These are phyloP conservation scores for Pseudococcus viburni DNA, from an alignment of 2,888 invertebrate species.

Conservation along the genomic window DNA sequence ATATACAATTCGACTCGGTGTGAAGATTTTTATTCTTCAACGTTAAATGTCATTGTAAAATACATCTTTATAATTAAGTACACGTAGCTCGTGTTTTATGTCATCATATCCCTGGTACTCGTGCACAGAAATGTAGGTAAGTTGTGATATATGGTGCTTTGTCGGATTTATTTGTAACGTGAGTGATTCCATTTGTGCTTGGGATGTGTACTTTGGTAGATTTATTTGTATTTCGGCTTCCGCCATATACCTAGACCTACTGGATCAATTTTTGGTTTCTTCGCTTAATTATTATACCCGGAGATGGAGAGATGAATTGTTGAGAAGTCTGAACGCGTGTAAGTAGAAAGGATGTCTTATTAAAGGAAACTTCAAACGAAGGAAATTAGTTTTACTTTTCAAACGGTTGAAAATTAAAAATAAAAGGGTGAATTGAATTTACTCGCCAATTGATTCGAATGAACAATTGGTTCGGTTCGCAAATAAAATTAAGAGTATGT, in stretches of 20 bases:
- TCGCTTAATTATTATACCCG: neutral
- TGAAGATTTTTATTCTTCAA: slow-evolving; percentile 29
- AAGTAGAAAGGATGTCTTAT: neutral
- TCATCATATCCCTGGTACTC: neutral
- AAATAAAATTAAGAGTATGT: neutral
- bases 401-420: neutral
- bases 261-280: neutral
- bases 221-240: neutral
- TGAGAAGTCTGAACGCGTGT: neutral
- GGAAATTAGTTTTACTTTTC: neutral
- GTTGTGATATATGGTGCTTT: neutral
- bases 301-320: neutral
- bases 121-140: neutral
- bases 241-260: neutral
- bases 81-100: neutral
- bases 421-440: neutral
- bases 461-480: neutral
- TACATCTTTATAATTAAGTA: slow-evolving; percentile 5
- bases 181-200: neutral
- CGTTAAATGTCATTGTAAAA: neutral
- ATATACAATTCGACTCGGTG: slow-evolving; percentile 3
- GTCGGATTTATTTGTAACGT: neutral
- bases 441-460: neutral
- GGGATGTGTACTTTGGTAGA: neutral
- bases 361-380: neutral